phyloP scores from a whole-genome alignment of 2,888 invertebrate species.

The Eurois occulta region DNA sequence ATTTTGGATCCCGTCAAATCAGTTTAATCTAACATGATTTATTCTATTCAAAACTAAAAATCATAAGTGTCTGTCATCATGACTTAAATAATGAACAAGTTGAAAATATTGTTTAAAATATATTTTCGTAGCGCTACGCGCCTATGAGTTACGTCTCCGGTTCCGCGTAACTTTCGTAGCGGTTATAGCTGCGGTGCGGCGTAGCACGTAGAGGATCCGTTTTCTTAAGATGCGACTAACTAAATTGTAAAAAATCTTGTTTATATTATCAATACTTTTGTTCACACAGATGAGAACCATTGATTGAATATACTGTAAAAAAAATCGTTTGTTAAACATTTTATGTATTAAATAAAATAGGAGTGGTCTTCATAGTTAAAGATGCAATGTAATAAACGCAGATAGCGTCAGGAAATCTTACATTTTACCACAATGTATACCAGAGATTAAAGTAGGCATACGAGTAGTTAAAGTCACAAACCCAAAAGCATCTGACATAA shows the following conservation, averaged over 20 bases:
- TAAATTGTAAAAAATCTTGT: conserved; percentile 2
- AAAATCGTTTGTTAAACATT: neutral
- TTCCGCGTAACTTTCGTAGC: conserved; percentile 40
- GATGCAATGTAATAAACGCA: neutral
- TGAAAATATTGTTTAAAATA: neutral
- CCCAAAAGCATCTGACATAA: neutral
- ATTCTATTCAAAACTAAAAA: neutral
- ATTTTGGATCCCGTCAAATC: neutral
- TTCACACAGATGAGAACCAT: neutral
- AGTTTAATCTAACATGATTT: neutral
- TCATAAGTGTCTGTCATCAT: neutral
- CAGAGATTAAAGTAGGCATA: too few species aligned
- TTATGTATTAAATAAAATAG: neutral
- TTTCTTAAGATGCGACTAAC: conserved; percentile 11
- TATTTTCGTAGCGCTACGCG: conserved; percentile 39
- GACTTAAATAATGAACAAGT: too few species aligned
- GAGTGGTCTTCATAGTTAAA: neutral
- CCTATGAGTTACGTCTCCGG: conserved; percentile 8
- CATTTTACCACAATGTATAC: neutral
- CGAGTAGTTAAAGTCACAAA: neutral
- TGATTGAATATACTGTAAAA: neutral
- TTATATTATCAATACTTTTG: conserved; percentile 6
- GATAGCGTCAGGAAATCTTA: neutral
- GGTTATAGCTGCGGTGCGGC: conserved; percentile 34
- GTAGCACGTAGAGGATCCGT: conserved; percentile 35